Conservation (phyloP, 2,113 vertebrate species). For the Hydrochoerus hydrochaeris region DNA sequence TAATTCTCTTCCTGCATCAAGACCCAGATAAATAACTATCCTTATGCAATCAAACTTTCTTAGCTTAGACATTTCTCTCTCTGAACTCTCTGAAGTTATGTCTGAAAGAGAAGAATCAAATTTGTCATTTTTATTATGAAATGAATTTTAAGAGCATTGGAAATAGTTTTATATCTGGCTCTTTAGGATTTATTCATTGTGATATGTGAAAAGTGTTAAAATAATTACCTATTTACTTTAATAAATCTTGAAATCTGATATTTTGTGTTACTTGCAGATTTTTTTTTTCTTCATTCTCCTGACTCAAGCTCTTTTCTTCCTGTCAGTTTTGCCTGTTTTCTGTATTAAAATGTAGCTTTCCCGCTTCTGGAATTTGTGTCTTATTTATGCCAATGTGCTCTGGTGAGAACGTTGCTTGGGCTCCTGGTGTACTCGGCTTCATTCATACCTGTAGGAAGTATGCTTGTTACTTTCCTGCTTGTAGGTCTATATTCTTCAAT, state of each 20-base stretch:
- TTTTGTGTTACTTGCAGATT: constrained; percentile 24
- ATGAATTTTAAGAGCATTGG: constrained; percentile 30
- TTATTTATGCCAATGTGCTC: background rate
- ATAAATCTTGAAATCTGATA: background rate
- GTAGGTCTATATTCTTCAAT: background rate
- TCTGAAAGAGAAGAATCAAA: constrained; percentile 25
- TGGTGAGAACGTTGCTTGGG: background rate
- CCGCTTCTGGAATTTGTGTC: background rate
- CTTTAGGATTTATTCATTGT: constrained; percentile 23
- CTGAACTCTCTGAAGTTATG: constrained; percentile 48
- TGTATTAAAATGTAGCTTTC: background rate
- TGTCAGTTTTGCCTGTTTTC: background rate
- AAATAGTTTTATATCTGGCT: background rate
- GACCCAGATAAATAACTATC: background rate
- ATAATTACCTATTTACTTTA: background rate
- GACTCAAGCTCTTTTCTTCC: background rate
- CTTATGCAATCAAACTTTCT: background rate
- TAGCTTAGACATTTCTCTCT: background rate
- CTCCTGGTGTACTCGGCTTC: background rate
- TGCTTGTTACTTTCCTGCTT: constrained; percentile 9
- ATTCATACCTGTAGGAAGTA: background rate
- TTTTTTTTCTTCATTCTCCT: background rate
- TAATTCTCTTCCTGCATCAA: constrained; percentile 35
- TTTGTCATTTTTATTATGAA: constrained; percentile 53
- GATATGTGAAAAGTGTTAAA: constrained; percentile 10